A percentile compares a stretch with the other conserved stretches of the same genome.
phyloP scores from a whole-genome alignment of 2,113 vertebrate genomes.

The Trochalopteron elliotii region DNA sequence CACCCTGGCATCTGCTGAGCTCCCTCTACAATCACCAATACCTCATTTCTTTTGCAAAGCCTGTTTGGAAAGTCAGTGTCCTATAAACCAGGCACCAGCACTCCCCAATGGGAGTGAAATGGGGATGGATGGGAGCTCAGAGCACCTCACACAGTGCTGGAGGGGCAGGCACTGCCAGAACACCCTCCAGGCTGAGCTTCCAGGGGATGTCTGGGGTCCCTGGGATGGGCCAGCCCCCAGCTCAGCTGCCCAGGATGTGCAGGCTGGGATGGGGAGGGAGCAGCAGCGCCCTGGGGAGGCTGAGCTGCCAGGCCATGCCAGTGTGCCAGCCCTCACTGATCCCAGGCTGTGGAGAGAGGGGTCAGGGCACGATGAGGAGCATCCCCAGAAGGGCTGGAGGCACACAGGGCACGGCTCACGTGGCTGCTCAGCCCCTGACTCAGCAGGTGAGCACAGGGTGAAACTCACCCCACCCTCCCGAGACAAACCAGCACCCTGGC shows the following conservation, averaged over 20 bases:
- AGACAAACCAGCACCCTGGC: neutral
- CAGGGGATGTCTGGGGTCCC: neutral
- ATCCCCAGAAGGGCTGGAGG: neutral
- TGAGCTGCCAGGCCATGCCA: neutral
- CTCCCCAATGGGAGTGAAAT: neutral
- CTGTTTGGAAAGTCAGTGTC: neutral
- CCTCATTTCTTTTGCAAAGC: neutral
- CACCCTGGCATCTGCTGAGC: neutral
- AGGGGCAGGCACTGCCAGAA: neutral
- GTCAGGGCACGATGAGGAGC: neutral
- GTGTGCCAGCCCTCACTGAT: neutral
- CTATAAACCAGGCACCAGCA: neutral
- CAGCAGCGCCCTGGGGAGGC: neutral
- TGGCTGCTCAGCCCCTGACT: neutral
- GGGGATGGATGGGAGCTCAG: neutral
- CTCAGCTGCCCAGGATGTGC: neutral
- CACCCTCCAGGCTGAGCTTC: neutral
- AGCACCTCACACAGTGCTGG: neutral
- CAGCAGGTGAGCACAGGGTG: neutral
- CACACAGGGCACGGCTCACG: neutral
- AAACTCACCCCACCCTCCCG: neutral
- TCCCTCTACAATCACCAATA: rapidly evolving
- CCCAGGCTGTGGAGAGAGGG: neutral
- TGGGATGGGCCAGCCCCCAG: neutral
- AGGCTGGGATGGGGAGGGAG: neutral